Percentiles rank a stretch among this genome's conserved stretches.
Evolutionary conservation across 2,797 vertebrate genomes (phyloP).

Genomic region (Acanthurus leucopareius): DNA sequence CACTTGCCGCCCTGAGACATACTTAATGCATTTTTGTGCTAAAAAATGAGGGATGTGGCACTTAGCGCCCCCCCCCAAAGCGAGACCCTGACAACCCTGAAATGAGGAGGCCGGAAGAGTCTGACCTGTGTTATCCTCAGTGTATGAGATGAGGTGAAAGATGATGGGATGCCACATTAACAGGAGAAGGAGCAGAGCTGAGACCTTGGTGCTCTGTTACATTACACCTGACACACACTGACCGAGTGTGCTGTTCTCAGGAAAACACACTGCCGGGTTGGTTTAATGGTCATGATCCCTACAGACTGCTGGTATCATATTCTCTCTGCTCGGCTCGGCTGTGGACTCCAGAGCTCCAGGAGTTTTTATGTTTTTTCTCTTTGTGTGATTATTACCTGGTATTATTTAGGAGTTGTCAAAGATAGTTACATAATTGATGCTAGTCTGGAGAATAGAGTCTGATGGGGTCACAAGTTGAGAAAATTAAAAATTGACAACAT

Average conservation of each 20-base stretch:
- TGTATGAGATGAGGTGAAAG: conserved; percentile 25
- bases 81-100: conserved; percentile 20
- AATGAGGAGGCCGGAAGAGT: conserved; percentile 8
- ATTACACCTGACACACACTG: conserved; percentile 39
- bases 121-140: conserved; percentile 25
- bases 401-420: neutral
- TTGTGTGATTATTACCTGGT: neutral
- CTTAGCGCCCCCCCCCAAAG: conserved; percentile 3
- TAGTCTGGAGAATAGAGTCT: neutral
- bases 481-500: neutral
- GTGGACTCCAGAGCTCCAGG: neutral
- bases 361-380: neutral
- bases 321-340: neutral
- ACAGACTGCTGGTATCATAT: neutral
- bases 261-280: conserved; percentile 24
- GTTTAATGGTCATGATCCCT: neutral
- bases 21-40: conserved; percentile 5
- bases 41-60: conserved; percentile 18
- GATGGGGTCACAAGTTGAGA: conserved; percentile 14
- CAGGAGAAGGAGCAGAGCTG: conserved; percentile 15
- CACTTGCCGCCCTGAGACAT: neutral
- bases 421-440: conserved; percentile 9
- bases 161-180: conserved; percentile 22
- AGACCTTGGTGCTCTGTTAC: conserved; percentile 12
- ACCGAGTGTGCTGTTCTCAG: conserved; percentile 1